Percentiles rank a stretch among this genome's conserved stretches.
These are phyloP conservation scores for Pseudeuparius sepicola DNA, from an alignment of 2,888 invertebrate genomes.

Conservation along the genomic window DNA sequence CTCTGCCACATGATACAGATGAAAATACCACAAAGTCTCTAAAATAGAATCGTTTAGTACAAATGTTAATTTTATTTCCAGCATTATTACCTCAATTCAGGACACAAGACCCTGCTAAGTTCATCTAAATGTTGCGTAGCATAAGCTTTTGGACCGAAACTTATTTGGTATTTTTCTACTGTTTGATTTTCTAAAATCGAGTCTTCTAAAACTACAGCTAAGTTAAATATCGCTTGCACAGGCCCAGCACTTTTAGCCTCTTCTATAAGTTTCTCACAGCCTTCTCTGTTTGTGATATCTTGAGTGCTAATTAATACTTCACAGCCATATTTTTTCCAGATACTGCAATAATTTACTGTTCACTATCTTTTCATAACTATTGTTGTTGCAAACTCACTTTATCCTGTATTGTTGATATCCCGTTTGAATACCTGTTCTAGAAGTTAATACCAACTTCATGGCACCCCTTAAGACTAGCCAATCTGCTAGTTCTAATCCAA, in stretches of 20 bases:
- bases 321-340: conserved; percentile 48
- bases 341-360: conserved; percentile 9
- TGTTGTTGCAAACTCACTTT: conserved; percentile 5
- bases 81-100: conserved; percentile 26
- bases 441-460: conserved; percentile 46
- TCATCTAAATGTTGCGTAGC: conserved; percentile 71
- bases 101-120: conserved; percentile 28
- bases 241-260: conserved; percentile 54
- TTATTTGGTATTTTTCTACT: conserved; percentile 53
- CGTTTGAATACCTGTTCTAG: conserved; percentile 45
- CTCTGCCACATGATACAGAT: conserved; percentile 84
- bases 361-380: no score
- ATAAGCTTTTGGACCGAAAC: conserved; percentile 68
- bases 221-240: conserved; percentile 79
- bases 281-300: conserved; percentile 59
- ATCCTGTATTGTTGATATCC: conserved; percentile 44
- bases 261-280: conserved; percentile 57
- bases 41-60: conserved; percentile 34
- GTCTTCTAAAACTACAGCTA: conserved; percentile 74
- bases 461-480: conserved; percentile 53
- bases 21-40: conserved; percentile 85
- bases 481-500: conserved; percentile 51
- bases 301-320: conserved; percentile 56
- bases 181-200: conserved; percentile 69
- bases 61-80: conserved; percentile 18